Evolutionary conservation across 1,140 invertebrate genomes (phyloP).

Genomic region (Manduca sexta): DNA sequence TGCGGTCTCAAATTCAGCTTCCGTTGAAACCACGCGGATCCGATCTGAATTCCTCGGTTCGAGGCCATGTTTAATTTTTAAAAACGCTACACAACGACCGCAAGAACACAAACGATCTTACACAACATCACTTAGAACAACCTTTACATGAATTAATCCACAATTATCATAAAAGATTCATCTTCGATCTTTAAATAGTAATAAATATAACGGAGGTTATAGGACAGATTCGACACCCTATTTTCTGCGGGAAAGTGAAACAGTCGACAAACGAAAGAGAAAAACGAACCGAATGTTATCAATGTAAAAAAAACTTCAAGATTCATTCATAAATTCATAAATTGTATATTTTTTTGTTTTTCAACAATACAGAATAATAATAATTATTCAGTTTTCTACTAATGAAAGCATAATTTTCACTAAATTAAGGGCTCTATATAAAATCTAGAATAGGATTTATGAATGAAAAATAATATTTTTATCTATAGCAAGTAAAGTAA

Average conservation of each 20-base stretch:
- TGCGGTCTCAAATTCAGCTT: constrained; percentile 96
- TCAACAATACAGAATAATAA: too few relatives aligned
- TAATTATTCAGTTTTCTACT: too few relatives aligned
- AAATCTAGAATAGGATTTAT: too few relatives aligned
- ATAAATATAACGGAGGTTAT: constrained; percentile 72
- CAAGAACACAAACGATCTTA: constrained; percentile 69
- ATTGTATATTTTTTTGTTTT: too few relatives aligned
- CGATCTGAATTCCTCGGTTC: constrained; percentile 91
- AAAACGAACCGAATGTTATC: constrained; percentile 56
- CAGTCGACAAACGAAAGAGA: constrained; percentile 68
- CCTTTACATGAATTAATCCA: constrained; percentile 66
- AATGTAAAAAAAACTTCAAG: constrained; percentile 31
- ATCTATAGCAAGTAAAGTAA: too few relatives aligned
- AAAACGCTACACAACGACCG: constrained; percentile 68
- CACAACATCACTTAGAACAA: constrained; percentile 73
- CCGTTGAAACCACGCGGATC: constrained; percentile 96
- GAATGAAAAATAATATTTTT: too few relatives aligned
- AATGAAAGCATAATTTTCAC: too few relatives aligned
- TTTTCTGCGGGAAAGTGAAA: constrained; percentile 74
- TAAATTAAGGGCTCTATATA: too few relatives aligned
- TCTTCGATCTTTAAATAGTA: constrained; percentile 71
- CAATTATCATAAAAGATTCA: constrained; percentile 74
- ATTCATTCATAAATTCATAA: too few relatives aligned
- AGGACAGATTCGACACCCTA: constrained; percentile 74
- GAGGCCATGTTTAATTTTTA: constrained; percentile 85